Evolutionary conservation across 2,113 vertebrate genomes (phyloP), one percentile per base, ranked within the genome.

Genomic region (Menidia beryllina): DNA sequence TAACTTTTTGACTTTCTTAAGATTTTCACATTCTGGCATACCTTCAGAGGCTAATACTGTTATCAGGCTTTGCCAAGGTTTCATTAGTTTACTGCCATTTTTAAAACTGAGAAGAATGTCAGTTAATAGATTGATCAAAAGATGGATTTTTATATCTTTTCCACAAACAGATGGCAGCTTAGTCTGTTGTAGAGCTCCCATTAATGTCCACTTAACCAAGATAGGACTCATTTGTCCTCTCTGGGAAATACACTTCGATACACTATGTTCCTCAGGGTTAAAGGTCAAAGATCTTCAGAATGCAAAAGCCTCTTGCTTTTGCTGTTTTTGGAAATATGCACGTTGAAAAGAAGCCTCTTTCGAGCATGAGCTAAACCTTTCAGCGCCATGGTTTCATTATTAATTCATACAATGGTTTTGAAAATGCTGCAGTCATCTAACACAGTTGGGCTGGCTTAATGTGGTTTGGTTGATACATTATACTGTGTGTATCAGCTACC

Each of bases 181-280:
- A 77, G 57, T 85, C 54, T 76, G 39, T 62, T 50, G 81, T 87
- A 72, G 69, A 73, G 57, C 74, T 66, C 67, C 60, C 84, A 86
- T 91, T 88, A 89, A 78, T 72, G 84, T 85, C 79, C 69, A 80
- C 84, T 88, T 88, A 83, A 78, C 69, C 60, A 78, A 84, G 86
- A 84, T 78, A 67, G 77, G 73, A 10, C 59, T 19, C 57, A 66
- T 85, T 71, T 84, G 73, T 74, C 64, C 62, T 67, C 72, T 60
- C 77, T 79, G 69, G 84, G 87, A 34, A 48, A 36, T 60, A 38
- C 67, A 86, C 48, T 77, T 38, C 65, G 49, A 67, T 67, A 66
- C 71, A 66, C 34, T 3, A 17, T 23, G 50, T 69, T 49, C 43
- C 45, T 70, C 12, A 34, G 20, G 53, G 27, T 49, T 19, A 52